A percentile compares a stretch with the other conserved stretches of the same genome.
These are phyloP conservation scores for Neoascia interrupta DNA, from an alignment of 2,888 invertebrate genomes.

Conservation along the genomic window DNA sequence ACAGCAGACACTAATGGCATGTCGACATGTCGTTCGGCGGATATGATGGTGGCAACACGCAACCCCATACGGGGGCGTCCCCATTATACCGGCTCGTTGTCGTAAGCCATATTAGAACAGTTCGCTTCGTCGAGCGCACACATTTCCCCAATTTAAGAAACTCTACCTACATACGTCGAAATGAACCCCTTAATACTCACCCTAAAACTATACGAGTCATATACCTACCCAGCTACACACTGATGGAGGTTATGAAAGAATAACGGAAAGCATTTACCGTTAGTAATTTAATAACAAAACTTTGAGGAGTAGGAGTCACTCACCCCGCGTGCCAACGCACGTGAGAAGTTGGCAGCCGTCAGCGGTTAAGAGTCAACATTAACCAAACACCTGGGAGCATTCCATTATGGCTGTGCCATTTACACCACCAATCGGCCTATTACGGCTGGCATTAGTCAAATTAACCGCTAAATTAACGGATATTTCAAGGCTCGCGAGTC, in stretches of 20 bases:
- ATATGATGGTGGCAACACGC: conserved; percentile 49
- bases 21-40: conserved; percentile 53
- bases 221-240: too few species aligned
- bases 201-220: too few species aligned
- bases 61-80: conserved; percentile 1
- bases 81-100: conserved; percentile 18
- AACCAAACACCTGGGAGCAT: conserved; percentile 47
- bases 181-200: too few species aligned
- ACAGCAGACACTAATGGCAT: conserved; percentile 66
- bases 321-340: too few species aligned
- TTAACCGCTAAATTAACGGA: conserved; percentile 58
- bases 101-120: conserved; percentile 23
- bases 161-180: not conserved
- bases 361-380: conserved; percentile 51
- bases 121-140: conserved; percentile 17
- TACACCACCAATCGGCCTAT: conserved; percentile 49
- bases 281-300: conserved; percentile 51
- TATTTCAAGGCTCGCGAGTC: conserved; percentile 22
- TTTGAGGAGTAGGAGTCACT: not conserved
- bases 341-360: conserved; percentile 46
- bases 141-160: conserved; percentile 13
- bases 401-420: conserved; percentile 24
- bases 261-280: conserved; percentile 47
- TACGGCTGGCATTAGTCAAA: conserved; percentile 51
- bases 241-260: not conserved